phyloP scores from a whole-genome alignment of 2,797 vertebrate genomes.

The Echiichthys vipera region DNA sequence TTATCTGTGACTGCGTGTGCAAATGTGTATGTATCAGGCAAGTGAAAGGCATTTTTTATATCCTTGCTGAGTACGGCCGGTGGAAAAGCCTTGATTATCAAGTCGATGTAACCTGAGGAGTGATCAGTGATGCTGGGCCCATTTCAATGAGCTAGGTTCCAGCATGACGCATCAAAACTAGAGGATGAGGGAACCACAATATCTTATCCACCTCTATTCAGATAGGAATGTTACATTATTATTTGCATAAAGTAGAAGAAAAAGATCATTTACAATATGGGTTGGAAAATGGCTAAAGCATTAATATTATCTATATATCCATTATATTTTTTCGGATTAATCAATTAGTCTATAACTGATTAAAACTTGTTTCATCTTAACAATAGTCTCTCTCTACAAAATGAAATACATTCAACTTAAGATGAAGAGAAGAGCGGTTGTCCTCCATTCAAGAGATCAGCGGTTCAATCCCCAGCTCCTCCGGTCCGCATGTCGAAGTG shows the following conservation, averaged over 20 bases:
- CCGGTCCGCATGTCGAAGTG: too few relatives aligned
- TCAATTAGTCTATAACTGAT: not conserved
- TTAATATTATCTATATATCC: not conserved
- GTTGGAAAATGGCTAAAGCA: not conserved
- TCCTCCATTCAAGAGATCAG: too few relatives aligned
- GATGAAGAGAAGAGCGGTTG: too few relatives aligned
- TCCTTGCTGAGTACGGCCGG: not conserved
- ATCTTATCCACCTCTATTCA: not conserved
- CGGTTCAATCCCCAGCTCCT: too few relatives aligned
- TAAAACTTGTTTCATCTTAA: not conserved
- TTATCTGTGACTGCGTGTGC: not conserved
- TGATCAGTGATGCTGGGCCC: not conserved
- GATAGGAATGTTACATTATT: not conserved
- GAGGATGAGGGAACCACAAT: not conserved
- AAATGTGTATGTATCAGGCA: not conserved
- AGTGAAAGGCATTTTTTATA: not conserved
- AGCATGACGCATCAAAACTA: not conserved
- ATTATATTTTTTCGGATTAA: rapidly evolving
- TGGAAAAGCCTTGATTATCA: slow-evolving; percentile 18
- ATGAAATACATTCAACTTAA: too few relatives aligned
- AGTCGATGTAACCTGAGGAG: slow-evolving; percentile 6
- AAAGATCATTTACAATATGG: not conserved
- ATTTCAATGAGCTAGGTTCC: slow-evolving; percentile 17
- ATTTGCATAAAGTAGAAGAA: not conserved
- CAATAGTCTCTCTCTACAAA: not conserved